Conservation (phyloP, 2,888 invertebrate species). For the Fragum sueziense region DNA sequence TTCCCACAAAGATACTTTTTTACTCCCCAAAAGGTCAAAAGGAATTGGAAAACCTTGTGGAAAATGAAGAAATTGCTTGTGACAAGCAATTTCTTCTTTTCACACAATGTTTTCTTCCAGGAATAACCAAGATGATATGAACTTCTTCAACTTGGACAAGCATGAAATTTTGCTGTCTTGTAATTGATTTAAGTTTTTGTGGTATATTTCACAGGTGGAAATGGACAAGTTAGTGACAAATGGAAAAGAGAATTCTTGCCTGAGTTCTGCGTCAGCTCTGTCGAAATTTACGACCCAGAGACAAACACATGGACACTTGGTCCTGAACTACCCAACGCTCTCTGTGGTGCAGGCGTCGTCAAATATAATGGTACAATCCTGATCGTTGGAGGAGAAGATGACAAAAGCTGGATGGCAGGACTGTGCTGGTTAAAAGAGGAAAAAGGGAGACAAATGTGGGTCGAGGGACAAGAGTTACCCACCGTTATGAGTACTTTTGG, state of each 20-base stretch:
- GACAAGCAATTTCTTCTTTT: too few relatives aligned
- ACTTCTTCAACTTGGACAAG: too few relatives aligned
- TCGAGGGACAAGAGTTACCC: slow-evolving; percentile 79
- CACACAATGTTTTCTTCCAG: too few relatives aligned
- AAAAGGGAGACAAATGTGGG: slow-evolving; percentile 74
- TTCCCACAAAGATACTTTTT: too few relatives aligned
- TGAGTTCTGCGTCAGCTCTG: slow-evolving; percentile 78
- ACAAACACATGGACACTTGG: slow-evolving; percentile 75
- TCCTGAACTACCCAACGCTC: slow-evolving; percentile 80
- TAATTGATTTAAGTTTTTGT: too few relatives aligned
- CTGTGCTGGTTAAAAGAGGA: slow-evolving; percentile 76
- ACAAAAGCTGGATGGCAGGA: slow-evolving; percentile 82
- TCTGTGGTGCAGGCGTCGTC: slow-evolving; percentile 80
- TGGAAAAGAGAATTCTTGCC: slow-evolving; percentile 80
- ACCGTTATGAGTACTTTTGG: slow-evolving; percentile 81
- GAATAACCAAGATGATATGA: too few relatives aligned
- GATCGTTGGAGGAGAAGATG: slow-evolving; percentile 81
- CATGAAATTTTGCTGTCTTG: too few relatives aligned
- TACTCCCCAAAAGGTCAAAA: too few relatives aligned
- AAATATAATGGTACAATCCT: slow-evolving; percentile 79
- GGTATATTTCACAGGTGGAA: slow-evolving; percentile 74
- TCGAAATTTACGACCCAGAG: slow-evolving; percentile 79
- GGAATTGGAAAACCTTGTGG: too few relatives aligned
- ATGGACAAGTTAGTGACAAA: slow-evolving; percentile 78
- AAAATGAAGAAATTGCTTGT: too few relatives aligned